phyloP scores from a whole-genome alignment of 1,140 invertebrate genomes.

The Euglossa dilemma region DNA sequence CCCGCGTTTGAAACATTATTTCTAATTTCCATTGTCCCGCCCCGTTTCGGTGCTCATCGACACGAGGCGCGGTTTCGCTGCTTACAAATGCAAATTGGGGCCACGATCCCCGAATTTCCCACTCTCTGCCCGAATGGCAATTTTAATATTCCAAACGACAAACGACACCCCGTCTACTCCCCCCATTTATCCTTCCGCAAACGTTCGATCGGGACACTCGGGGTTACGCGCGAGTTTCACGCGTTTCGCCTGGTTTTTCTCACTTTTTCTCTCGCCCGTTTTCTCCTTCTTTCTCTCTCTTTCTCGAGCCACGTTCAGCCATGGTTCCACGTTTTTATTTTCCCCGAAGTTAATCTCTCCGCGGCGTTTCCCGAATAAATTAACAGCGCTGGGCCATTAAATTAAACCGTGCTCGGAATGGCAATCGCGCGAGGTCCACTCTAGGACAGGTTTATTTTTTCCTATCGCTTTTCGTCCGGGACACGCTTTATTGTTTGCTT shows the following conservation, averaged over 20 bases:
- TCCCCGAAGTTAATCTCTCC: not conserved
- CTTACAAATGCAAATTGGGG: too few relatives aligned
- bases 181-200: too few relatives aligned
- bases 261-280: not conserved
- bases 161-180: too few relatives aligned
- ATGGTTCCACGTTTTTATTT: not conserved
- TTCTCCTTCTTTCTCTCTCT: too few relatives aligned
- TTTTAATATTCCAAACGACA: not conserved
- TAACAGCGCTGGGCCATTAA: not conserved
- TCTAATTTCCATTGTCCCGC: slow-evolving; percentile 23
- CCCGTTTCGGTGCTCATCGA: not conserved
- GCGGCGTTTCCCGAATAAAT: not conserved
- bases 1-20: not conserved
- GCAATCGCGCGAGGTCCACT: not conserved
- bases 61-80: not conserved
- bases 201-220: too few relatives aligned
- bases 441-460: not conserved
- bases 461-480: not conserved
- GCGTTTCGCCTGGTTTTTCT: not conserved
- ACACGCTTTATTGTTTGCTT: slow-evolving; percentile 32
- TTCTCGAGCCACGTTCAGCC: not conserved
- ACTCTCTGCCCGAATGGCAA: too few relatives aligned
- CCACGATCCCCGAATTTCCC: not conserved
- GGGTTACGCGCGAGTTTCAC: too few relatives aligned
- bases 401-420: not conserved